These are phyloP conservation scores for Hafferia zeledoni DNA, from an alignment of 2,797 vertebrate species.

Conservation along the genomic window DNA sequence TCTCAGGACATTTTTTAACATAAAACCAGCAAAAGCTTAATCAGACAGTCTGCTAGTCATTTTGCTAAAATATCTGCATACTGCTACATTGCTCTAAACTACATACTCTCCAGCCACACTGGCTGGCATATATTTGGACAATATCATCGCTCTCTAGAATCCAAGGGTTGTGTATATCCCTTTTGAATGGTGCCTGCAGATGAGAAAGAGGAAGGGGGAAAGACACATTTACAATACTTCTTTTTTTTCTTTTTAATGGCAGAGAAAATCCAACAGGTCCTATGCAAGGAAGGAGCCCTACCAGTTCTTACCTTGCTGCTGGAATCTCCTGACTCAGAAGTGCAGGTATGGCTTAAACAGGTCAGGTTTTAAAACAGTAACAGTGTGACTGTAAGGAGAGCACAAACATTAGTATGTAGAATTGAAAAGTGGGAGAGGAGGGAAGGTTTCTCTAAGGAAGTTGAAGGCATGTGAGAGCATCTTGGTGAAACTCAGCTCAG, in stretches of 20 bases:
- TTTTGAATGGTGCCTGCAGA: neutral
- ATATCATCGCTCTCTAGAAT: neutral
- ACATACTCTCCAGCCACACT: neutral
- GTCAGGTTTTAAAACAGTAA: neutral
- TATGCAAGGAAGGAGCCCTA: conserved; percentile 81
- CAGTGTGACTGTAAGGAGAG: neutral
- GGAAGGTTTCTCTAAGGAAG: neutral
- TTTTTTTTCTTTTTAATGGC: neutral
- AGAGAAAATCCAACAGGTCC: conserved; percentile 76
- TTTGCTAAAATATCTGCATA: neutral
- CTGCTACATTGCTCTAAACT: neutral
- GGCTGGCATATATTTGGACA: neutral
- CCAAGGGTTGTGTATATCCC: neutral
- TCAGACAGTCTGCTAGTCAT: neutral
- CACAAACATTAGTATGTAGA: neutral
- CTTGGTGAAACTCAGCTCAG: neutral
- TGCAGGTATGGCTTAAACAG: conserved; percentile 73
- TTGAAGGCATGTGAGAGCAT: neutral
- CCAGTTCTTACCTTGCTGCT: conserved; percentile 80
- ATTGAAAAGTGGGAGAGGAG: neutral
- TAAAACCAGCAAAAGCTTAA: neutral
- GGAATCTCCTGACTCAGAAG: conserved; percentile 81
- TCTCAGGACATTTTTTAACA: neutral
- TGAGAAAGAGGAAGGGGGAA: neutral
- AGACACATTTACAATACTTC: neutral